Percentiles rank a stretch among this genome's conserved stretches.
Conservation (phyloP, 2,113 vertebrate genomes). For the Oxyruncus cristatus region DNA sequence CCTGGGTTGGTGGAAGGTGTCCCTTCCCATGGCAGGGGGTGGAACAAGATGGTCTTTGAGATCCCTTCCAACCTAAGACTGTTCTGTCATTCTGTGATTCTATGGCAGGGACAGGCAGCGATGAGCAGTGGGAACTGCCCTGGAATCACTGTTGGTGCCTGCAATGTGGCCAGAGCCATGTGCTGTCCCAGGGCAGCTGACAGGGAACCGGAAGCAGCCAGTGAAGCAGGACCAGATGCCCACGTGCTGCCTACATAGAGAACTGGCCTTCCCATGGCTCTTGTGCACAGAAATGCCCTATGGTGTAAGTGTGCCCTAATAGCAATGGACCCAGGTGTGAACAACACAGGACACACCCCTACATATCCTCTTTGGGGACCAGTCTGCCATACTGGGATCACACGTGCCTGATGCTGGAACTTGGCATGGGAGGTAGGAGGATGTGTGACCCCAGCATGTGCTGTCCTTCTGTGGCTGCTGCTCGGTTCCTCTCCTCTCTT, state of each 20-base stretch:
- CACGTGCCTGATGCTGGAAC: neutral
- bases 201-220: fast-evolving
- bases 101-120: neutral
- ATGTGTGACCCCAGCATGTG: neutral
- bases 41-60: neutral
- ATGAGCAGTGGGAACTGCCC: neutral
- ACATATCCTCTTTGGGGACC: neutral
- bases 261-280: neutral
- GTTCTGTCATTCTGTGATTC: neutral
- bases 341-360: neutral
- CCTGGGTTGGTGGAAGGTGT: neutral
- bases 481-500: fast-evolving
- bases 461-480: fast-evolving
- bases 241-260: neutral
- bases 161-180: neutral
- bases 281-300: neutral
- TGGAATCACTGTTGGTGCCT: no score
- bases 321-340: fast-evolving
- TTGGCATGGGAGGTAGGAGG: neutral
- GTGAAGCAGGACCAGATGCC: neutral
- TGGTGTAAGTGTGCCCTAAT: neutral
- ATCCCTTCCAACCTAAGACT: neutral
- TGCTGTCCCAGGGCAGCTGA: neutral
- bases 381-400: neutral
- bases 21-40: neutral